Base-by-base conservation (phyloP, 2,888 invertebrate species). In the Hemicrepidius hirtus region DNA sequence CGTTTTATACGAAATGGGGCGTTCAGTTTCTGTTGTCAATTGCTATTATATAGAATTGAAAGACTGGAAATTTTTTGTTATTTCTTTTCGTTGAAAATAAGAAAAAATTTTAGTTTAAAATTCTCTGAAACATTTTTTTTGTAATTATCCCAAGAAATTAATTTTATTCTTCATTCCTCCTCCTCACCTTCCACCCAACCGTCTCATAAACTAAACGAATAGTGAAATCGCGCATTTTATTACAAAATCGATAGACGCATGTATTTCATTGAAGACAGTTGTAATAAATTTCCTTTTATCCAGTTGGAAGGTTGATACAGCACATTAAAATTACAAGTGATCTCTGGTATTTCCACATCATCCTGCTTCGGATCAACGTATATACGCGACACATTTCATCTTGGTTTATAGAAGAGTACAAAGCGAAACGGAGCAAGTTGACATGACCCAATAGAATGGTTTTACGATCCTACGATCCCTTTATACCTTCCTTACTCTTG, bases 21-120 rank as follows among this genome's bases (percentile, higher is more conserved):
- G 55, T 20, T 37, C 59, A 21, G 37, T 44, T 66, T 35, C 68
- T 62, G 62, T 67, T 67, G 66, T 57, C 37, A 40, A 67, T 57
- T 67, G 46, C 66, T 55, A 57, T 67, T 67, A 67, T 67, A 44
- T 40, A 57, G 57, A 57, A 67, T 46, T 57, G 57, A 46, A 67
- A 46, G 53, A 55, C 24, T 40, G 55, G 24, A 20, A 44, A 46
- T 44, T 32, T 57, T 65, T 67, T 57, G 16, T 40, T 3, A 6
- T 32, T 28, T 32, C 28, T n/a, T 13, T 53, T 32, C n/a, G n/a
- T n/a, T n/a, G n/a, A n/a, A n/a, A n/a, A n/a, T n/a, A n/a, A n/a
- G n/a, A n/a, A n/a, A n/a, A n/a, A n/a, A n/a, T n/a, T n/a, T n/a
- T n/a, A n/a, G n/a, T n/a, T n/a, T n/a, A n/a, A n/a, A n/a, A n/a